Base-by-base conservation (phyloP, 2,113 vertebrate genomes). In the Podarcis muralis region DNA sequence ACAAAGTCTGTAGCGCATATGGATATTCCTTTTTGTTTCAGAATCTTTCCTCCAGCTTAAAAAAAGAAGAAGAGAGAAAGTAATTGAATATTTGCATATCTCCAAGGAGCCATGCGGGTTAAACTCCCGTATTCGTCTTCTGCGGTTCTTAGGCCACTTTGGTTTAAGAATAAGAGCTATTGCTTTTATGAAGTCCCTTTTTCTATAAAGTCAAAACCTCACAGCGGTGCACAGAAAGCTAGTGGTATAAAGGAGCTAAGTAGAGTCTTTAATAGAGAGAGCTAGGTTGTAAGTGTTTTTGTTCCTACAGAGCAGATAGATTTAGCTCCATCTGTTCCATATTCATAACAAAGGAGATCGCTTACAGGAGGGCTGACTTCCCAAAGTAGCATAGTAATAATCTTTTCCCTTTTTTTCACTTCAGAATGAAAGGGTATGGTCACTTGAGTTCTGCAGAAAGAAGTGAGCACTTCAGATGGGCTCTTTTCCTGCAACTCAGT, bases 321-420 rank as follows among this genome's bases (percentile, higher is more conserved):
- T 98, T 97, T 97, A 96, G 95, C 97, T 96, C 97, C 96, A 96
- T 98, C 96, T 97, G 97, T 97, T 98, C 97, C 97, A 97, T 97
- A 97, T 97, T 98, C 97, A 98, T 98, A 97, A 97, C 96, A 98
- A 98, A 98, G 97, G 95, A 97, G 96, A 96, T 93, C 95, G 94
- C 96, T 94, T 97, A 96, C 96, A 96, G 94, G 95, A 95, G 95
- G 95, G 96, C 93, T 92, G 95, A 95, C 96, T 97, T 97, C 97
- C 95, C 6, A 48, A 92, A 97, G 96, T 92, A 93, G 93, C 94
- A 92, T 94, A 96, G 97, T 97, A 97, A 98, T 96, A 95, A 96
- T 97, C 97, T 97, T 97, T 75, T 97, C 59, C 59, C 18, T 62
- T 96, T 74, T 59, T 20, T 62, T 62, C 59, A 96, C 94, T 92